Evolutionary conservation across 2,888 invertebrate genomes (phyloP).

Genomic region (Drosophila meridiana): DNA sequence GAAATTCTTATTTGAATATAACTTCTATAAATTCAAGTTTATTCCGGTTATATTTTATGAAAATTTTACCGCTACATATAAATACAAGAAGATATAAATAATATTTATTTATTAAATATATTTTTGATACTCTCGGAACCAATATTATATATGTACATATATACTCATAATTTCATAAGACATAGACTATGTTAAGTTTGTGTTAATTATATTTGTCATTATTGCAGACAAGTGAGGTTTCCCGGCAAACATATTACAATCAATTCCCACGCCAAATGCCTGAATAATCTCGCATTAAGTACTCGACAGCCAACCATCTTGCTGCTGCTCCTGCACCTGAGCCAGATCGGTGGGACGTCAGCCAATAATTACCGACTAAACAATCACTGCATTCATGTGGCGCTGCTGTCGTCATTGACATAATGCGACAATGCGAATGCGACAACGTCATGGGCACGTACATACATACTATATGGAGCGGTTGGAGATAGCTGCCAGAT

Average conservation of each 20-base stretch:
- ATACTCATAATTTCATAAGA: neutral
- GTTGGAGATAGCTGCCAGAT: conserved; percentile 44
- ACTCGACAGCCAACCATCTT: conserved; percentile 3
- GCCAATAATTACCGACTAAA: conserved; percentile 58
- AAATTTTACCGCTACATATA: too few relatives aligned
- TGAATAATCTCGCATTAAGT: conserved; percentile 17
- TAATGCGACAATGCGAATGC: conserved; percentile 68
- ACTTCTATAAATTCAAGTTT: too few relatives aligned
- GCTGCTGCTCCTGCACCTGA: conserved; percentile 15
- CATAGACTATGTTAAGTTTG: neutral
- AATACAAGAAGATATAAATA: too few relatives aligned
- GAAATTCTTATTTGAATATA: neutral
- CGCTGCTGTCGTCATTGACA: conserved; percentile 74
- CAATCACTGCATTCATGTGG: conserved; percentile 67
- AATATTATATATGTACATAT: too few relatives aligned
- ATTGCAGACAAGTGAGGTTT: neutral
- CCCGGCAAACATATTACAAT: conserved; percentile 16
- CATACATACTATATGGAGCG: conserved; percentile 12
- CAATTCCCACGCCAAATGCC: conserved; percentile 41
- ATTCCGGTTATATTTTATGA: too few relatives aligned
- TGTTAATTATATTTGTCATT: neutral
- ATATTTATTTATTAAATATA: too few relatives aligned
- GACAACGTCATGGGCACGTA: conserved; percentile 51
- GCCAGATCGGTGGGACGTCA: conserved; percentile 14
- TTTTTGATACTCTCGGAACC: neutral